Evolutionary conservation across 1,140 invertebrate genomes (phyloP), one percentile per base, ranked within the genome.

Genomic region (Zaprionus gabonicus): DNA sequence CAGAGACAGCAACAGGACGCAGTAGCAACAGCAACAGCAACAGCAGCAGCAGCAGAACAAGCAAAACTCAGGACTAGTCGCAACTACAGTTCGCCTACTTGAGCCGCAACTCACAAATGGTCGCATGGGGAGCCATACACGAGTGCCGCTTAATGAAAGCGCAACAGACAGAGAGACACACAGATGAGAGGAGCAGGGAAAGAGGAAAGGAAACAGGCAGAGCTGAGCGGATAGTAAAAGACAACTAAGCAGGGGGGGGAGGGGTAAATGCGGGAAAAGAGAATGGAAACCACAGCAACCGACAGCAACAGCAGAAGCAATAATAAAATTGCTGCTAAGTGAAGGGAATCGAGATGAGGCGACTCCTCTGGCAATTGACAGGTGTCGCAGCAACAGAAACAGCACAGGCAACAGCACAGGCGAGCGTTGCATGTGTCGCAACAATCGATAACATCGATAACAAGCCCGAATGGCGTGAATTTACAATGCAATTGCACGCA

Each of bases 71-170:
- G 76, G 53, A 28, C 46, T 9, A 56, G 20, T 56, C 53, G 53
- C 58, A 70, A 70, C 58, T 34, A 71, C 46, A 71, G 59, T 71
- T 63, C 51, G 68, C 68, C 68, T 71, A 64, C 68, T 71, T 71
- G 49, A 63, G 68, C 49, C 36, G 53, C 46, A 63, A 27, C 81
- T 67, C 46, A 77, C 69, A 88, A 83, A 83, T 87, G 80, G 78
- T 84, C 81, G 83, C 77, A 78, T 68, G 69, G 84, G 84, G 83
- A 85, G 64, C 46, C 84, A 80, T 80, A 82, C 78, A 80, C 84
- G 82, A 88, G 83, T 88, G 83, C 67, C 78, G 84, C 85, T 88
- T 87, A 88, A 87, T 87, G 84, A 88, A 88, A 87, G 81, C 84
- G 84, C 84, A 87, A 87, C 83, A 87, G 83, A 86, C 79, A 86